Evolutionary conservation across 2,113 vertebrate genomes (phyloP).

Genomic region (Verasper variegatus): DNA sequence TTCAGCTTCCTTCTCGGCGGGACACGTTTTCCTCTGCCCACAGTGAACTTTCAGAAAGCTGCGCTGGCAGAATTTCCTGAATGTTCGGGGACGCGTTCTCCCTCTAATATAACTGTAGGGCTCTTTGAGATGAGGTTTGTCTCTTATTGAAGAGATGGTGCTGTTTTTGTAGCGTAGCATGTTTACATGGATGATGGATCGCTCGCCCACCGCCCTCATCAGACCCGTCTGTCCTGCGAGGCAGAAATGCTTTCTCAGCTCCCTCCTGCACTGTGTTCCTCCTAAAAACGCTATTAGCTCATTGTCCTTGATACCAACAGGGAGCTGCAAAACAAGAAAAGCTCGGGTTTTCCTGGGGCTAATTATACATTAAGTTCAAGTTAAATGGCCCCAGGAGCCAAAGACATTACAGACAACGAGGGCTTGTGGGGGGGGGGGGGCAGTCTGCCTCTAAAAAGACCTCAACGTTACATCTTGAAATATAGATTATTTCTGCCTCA

Average conservation of each 20-base stretch:
- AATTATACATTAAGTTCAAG: slow-evolving; percentile 29
- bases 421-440: background rate
- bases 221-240: slow-evolving; percentile 24
- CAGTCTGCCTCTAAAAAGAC: background rate
- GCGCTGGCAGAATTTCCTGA: background rate
- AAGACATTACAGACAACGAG: slow-evolving; percentile 3
- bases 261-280: slow-evolving; percentile 18
- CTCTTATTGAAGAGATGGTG: background rate
- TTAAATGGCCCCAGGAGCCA: slow-evolving; percentile 27
- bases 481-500: background rate
- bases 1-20: background rate
- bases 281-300: slow-evolving; percentile 47
- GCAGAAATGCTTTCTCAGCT: slow-evolving; percentile 62
- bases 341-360: slow-evolving; percentile 23
- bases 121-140: background rate
- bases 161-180: slow-evolving; percentile 18
- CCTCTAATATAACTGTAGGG: background rate
- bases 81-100: background rate
- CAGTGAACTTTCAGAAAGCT: too few species aligned
- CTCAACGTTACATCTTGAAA: slow-evolving; percentile 14
- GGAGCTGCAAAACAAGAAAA: slow-evolving; percentile 25
- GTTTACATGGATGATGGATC: slow-evolving; percentile 44
- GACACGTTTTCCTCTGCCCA: background rate
- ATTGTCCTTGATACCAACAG: slow-evolving; percentile 35
- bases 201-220: background rate